phyloP scores from a whole-genome alignment of 1,140 invertebrate genomes.

The Drosophila ironensis region DNA sequence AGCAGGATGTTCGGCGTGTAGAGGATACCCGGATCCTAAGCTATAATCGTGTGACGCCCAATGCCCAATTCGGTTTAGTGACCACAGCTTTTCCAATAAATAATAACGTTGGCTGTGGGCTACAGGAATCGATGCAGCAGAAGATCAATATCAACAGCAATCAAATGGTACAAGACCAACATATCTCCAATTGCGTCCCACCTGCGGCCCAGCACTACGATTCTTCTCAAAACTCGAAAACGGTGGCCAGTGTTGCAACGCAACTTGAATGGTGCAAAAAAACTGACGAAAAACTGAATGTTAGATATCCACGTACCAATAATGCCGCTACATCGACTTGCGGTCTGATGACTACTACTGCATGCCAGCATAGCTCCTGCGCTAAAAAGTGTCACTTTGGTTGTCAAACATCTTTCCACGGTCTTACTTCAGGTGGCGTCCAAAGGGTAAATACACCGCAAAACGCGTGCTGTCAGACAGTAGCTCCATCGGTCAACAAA shows the following conservation, averaged over 20 bases:
- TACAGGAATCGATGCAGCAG: too few species aligned
- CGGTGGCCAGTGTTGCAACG: slow-evolving; percentile 20
- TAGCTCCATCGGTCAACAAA: not conserved
- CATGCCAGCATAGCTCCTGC: not conserved
- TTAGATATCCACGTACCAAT: not conserved
- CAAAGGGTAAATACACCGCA: too few species aligned
- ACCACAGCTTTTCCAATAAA: not conserved
- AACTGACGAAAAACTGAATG: not conserved
- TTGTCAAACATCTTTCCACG: too few species aligned
- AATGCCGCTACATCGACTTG: slow-evolving; percentile 37
- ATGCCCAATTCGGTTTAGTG: not conserved
- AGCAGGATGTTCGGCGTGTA: slow-evolving; percentile 60
- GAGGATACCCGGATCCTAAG: slow-evolving; percentile 51
- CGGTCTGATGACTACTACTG: not conserved
- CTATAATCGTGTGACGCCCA: slow-evolving; percentile 24
- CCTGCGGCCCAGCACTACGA: not conserved
- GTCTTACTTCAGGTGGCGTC: too few species aligned
- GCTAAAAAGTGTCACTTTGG: not conserved
- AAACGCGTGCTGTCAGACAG: slow-evolving; percentile 4
- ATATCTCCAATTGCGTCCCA: too few species aligned
- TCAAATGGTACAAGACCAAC: too few species aligned
- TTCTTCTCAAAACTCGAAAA: too few species aligned
- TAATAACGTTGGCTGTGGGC: not conserved
- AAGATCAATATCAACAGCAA: too few species aligned
- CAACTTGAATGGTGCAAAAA: slow-evolving; percentile 36